These are phyloP conservation scores for Rhinoraja longicauda DNA, from an alignment of 2,797 vertebrate species.

Conservation along the genomic window DNA sequence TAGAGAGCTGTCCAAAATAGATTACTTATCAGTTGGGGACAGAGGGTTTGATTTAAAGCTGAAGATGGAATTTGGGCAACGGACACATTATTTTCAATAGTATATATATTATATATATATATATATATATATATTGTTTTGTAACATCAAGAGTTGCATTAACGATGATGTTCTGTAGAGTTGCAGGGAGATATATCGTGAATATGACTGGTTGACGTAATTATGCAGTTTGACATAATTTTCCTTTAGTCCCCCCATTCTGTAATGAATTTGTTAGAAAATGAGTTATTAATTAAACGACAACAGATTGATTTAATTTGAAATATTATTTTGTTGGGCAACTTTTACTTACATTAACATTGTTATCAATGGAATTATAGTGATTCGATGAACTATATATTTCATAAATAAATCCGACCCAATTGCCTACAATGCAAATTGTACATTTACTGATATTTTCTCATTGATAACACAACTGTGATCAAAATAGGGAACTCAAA, in stretches of 20 bases:
- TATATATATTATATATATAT: neutral
- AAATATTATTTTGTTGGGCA: neutral
- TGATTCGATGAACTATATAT: neutral
- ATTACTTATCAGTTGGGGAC: constrained; percentile 38
- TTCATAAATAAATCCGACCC: neutral
- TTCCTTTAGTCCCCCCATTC: neutral
- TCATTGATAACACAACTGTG: neutral
- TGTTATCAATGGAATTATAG: neutral
- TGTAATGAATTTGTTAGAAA: neutral
- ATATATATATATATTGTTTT: neutral
- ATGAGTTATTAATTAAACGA: neutral
- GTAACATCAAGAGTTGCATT: neutral
- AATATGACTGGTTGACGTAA: neutral
- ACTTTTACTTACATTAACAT: neutral
- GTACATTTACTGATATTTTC: neutral
- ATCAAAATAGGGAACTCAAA: neutral
- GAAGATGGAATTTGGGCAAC: constrained; percentile 9
- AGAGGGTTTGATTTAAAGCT: constrained; percentile 35
- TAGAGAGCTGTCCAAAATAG: constrained; percentile 37
- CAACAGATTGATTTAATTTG: neutral
- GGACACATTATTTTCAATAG: neutral
- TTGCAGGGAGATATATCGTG: neutral
- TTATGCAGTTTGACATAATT: neutral
- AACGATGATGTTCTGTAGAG: neutral
- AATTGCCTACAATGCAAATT: neutral